Evolutionary conservation across 2,797 vertebrate species (phyloP).

Genomic region (Parotocinclus haroldoi): DNA sequence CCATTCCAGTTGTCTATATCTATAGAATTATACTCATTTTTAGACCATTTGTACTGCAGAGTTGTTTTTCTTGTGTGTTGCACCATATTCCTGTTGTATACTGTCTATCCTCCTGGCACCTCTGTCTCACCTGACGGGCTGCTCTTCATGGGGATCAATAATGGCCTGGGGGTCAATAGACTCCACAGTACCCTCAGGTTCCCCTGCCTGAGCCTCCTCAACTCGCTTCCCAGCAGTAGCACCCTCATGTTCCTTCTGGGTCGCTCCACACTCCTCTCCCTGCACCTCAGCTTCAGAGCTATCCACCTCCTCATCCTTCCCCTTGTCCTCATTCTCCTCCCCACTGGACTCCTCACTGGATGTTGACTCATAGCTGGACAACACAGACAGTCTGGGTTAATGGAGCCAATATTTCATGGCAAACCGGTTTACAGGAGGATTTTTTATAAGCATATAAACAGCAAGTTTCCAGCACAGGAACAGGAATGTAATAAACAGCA

Average conservation of each 20-base stretch:
- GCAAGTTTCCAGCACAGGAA: no score
- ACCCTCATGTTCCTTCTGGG: conserved; percentile 45
- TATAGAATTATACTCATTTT: no score
- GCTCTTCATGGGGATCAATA: conserved; percentile 59
- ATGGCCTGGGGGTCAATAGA: conserved; percentile 48
- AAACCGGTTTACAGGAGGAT: neutral
- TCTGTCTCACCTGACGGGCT: conserved; percentile 64
- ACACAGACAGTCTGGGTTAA: conserved; percentile 38
- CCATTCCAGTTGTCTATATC: no score
- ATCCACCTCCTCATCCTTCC: conserved; percentile 70
- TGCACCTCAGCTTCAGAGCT: conserved; percentile 62
- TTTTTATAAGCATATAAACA: no score
- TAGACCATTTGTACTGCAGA: no score
- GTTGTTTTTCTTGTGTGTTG: no score
- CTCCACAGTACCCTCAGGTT: conserved; percentile 47
- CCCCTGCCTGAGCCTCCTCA: conserved; percentile 51
- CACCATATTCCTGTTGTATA: no score
- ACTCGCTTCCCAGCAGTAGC: conserved; percentile 48
- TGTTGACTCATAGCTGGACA: conserved; percentile 87
- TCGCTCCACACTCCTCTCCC: conserved; percentile 37
- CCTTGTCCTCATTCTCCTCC: conserved; percentile 77
- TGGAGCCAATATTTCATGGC: conserved; percentile 4
- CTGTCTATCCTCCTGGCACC: neutral
- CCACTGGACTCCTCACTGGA: conserved; percentile 94
- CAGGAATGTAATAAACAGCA: no score